These are phyloP conservation scores for Caerostris darwini DNA, from an alignment of 1,140 invertebrate species.

Conservation along the genomic window DNA sequence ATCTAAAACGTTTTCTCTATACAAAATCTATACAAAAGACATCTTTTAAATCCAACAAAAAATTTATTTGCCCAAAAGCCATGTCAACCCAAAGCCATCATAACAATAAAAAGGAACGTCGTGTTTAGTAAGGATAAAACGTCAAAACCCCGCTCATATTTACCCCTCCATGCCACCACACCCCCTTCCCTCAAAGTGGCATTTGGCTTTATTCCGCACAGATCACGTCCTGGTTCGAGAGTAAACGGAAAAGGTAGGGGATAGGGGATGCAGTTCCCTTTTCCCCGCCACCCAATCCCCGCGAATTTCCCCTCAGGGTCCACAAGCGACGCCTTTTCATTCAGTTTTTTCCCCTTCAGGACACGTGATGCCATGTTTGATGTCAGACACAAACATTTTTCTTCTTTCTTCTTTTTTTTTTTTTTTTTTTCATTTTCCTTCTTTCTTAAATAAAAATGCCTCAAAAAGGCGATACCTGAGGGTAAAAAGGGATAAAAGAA, in stretches of 20 bases:
- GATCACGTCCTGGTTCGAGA: neutral
- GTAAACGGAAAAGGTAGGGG: neutral
- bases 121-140: neutral
- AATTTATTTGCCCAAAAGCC: neutral
- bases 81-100: neutral
- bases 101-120: neutral
- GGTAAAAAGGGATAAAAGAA: neutral
- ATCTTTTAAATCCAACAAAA: neutral
- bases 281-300: neutral
- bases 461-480: neutral
- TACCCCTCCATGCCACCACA: neutral
- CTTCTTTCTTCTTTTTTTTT: neutral
- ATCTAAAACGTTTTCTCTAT: neutral
- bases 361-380: neutral
- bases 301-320: neutral
- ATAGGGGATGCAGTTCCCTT: neutral
- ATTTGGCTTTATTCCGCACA: neutral
- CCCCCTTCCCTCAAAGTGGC: neutral
- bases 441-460: neutral
- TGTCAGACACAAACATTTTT: neutral
- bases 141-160: neutral
- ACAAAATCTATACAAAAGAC: neutral
- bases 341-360: neutral
- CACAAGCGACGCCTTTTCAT: neutral
- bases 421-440: neutral